phyloP scores from a whole-genome alignment of 2,113 vertebrate genomes.

The Nothocercus julius region DNA sequence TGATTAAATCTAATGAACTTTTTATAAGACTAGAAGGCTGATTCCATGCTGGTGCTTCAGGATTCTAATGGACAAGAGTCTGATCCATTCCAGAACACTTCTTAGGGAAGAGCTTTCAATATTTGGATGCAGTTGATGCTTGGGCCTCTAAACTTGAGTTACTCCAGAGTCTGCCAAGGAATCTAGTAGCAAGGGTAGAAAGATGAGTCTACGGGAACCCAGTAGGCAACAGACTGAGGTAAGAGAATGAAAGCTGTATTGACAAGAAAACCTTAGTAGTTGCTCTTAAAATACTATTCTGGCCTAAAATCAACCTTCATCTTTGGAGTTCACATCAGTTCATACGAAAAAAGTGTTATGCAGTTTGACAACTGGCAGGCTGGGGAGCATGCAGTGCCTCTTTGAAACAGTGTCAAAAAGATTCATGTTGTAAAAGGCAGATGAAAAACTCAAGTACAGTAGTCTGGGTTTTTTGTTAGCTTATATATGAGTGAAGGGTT shows the following conservation, averaged over 20 bases:
- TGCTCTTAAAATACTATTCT: background rate
- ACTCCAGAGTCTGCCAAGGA: background rate
- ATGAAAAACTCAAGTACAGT: background rate
- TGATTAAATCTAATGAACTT: background rate
- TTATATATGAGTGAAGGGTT: background rate
- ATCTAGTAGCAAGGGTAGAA: background rate
- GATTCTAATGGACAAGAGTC: background rate
- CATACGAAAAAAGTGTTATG: background rate
- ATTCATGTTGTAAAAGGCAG: background rate
- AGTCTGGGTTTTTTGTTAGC: fast-evolving
- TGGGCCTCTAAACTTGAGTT: background rate
- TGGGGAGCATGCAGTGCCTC: background rate
- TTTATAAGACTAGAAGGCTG: background rate
- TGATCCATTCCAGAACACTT: background rate
- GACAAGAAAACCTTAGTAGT: background rate
- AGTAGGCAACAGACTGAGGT: background rate
- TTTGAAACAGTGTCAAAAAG: background rate
- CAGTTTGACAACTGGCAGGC: background rate
- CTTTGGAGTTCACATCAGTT: background rate
- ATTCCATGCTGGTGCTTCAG: background rate
- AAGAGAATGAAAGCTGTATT: background rate
- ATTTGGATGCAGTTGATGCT: background rate
- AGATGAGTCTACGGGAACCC: background rate
- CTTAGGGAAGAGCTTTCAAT: background rate
- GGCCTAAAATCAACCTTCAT: background rate